Conservation (phyloP, 2,113 vertebrate genomes). For the Serilophus lunatus region DNA sequence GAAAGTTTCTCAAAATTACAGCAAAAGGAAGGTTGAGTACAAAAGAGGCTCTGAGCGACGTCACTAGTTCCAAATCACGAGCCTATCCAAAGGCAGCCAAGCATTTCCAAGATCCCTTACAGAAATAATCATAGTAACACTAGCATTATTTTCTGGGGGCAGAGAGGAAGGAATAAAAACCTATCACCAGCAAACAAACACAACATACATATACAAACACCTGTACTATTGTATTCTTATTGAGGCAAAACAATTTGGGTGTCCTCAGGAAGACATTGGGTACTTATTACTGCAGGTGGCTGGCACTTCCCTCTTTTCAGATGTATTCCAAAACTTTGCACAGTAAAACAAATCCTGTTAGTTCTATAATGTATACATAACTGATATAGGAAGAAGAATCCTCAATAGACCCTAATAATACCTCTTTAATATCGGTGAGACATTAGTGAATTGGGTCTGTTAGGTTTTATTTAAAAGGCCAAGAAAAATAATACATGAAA, state of each 20-base stretch:
- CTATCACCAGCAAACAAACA: neutral
- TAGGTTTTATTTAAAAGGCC: neutral
- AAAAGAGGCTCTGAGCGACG: neutral
- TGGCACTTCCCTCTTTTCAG: neutral
- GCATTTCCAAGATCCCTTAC: neutral
- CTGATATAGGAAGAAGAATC: neutral
- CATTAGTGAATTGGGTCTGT: neutral
- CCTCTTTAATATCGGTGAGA: neutral
- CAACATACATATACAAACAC: neutral
- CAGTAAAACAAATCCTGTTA: neutral
- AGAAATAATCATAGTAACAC: neutral
- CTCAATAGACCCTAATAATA: neutral
- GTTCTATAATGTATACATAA: neutral
- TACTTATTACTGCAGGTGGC: neutral
- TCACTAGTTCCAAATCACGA: neutral
- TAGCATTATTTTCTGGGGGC: neutral
- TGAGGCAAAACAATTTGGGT: neutral
- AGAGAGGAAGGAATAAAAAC: neutral
- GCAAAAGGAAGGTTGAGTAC: neutral
- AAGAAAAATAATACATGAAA: neutral
- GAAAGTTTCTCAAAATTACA: neutral
- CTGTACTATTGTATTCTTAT: neutral
- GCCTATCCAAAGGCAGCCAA: neutral
- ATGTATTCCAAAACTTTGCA: neutral
- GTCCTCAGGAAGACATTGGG: neutral